Percentiles rank a stretch among this genome's conserved stretches.
Evolutionary conservation across 2,797 vertebrate species (phyloP).

Genomic region (Galaxias olidus): DNA sequence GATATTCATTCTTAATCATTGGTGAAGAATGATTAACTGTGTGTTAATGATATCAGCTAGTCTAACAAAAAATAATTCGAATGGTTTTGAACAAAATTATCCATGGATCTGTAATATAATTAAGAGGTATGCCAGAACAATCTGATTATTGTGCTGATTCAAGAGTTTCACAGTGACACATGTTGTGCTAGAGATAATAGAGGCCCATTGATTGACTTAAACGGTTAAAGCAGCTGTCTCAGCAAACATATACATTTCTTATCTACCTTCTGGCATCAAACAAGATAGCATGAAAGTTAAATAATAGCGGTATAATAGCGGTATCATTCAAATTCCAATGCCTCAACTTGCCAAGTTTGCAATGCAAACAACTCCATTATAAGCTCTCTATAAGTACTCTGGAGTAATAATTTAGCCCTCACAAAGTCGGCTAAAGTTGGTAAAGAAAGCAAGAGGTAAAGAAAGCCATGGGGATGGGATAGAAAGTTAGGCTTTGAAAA

Average conservation of each 20-base stretch:
- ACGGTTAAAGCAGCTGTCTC: neutral
- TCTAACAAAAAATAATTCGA: too few species aligned
- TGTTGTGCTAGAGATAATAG: constrained; percentile 6
- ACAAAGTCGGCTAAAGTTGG: too few species aligned
- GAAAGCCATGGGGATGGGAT: too few species aligned
- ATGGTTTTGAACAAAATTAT: too few species aligned
- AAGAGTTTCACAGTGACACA: constrained; percentile 4
- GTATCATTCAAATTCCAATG: constrained; percentile 11
- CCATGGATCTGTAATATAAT: too few species aligned
- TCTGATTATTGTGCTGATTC: neutral
- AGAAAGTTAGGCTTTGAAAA: constrained; percentile 15
- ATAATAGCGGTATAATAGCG: constrained; percentile 33
- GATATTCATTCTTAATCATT: neutral
- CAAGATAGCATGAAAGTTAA: neutral
- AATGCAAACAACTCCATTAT: constrained; percentile 12
- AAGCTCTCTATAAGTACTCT: neutral
- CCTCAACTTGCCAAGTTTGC: constrained; percentile 19
- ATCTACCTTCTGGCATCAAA: constrained; percentile 19
- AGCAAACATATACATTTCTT: constrained; percentile 2
- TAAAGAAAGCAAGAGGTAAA: too few species aligned
- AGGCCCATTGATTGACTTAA: constrained; percentile 1
- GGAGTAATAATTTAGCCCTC: too few species aligned
- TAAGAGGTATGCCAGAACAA: too few species aligned
- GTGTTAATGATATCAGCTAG: too few species aligned
- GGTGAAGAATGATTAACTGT: neutral